Evolutionary conservation across 2,888 invertebrate species (phyloP), one percentile per base, ranked within the genome.

Genomic region (Malachius bipustulatus): DNA sequence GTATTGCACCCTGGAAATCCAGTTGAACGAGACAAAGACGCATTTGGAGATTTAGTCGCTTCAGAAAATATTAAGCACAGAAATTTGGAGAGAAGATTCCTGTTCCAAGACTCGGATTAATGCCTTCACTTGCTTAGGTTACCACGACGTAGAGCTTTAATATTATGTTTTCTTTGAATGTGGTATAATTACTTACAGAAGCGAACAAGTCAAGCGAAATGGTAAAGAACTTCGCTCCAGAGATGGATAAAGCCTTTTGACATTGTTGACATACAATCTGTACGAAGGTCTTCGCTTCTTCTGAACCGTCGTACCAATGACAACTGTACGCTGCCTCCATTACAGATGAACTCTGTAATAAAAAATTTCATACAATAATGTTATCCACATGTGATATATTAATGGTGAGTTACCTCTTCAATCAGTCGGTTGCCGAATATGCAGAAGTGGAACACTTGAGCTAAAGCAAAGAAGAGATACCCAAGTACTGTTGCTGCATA

Each of bases 321-420:
- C 87, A 87, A 31, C 84, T 84, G 63, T 87, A 88, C 0, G 87
- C 87, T 1, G 87, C 87, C 63, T 88, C 87, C 87, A 87, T 87
- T 3, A 88, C 87, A 2, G 87, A 87, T 40, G 87, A 85, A 52
- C 87, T 87, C 84, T 87, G 56, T 27, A 53, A 51, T 36, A 41
- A 36, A 26, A 35, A 37, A 13, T 9, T 31, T 31, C 4, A 31
- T 31, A 14, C 10, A 31, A n/a, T 6, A 9, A 26, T 32, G 14
- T 29, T 26, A 30, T 11, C 10, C 4, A 32, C 16, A 30, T 14
- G 4, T 11, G 16, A 4, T n/a, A 13, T 14, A 4, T 14, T 9
- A 15, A 35, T 28, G 14, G 4, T 19, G 10, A 35, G 14, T 56
- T 57, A 84, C 85, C 76, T 87, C 87, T 67, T 88, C 87, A 57